Evolutionary conservation across 2,888 invertebrate genomes (phyloP).

Genomic region (Sinopyrophorus schimmeli): DNA sequence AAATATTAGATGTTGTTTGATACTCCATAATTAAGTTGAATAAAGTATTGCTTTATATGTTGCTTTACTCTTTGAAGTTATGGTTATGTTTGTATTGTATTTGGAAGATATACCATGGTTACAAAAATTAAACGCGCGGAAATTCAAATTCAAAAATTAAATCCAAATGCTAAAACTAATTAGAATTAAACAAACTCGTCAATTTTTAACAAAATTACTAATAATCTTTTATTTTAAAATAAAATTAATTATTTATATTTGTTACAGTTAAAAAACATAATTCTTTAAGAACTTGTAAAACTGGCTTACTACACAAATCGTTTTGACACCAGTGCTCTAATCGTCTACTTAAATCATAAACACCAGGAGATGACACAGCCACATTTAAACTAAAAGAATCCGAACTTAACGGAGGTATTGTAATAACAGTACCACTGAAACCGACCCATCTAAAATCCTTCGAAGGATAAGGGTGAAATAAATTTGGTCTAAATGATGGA

Average conservation of each 20-base stretch:
- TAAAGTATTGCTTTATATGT: too few relatives aligned
- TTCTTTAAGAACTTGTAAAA: slow-evolving; percentile 20
- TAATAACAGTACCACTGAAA: slow-evolving; percentile 45
- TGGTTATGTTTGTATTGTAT: too few relatives aligned
- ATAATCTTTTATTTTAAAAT: slow-evolving; percentile 6
- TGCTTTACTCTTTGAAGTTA: too few relatives aligned
- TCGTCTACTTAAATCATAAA: slow-evolving; percentile 68
- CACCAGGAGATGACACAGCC: slow-evolving; percentile 66
- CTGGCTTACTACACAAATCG: slow-evolving; percentile 17
- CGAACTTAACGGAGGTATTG: slow-evolving; percentile 47
- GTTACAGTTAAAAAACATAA: slow-evolving; percentile 23
- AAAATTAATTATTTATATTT: slow-evolving; percentile 13
- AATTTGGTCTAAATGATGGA: slow-evolving; percentile 27
- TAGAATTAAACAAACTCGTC: background rate
- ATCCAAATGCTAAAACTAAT: too few relatives aligned
- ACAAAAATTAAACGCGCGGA: too few relatives aligned
- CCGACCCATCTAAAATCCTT: slow-evolving; percentile 52
- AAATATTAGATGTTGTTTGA: too few relatives aligned
- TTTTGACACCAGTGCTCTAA: slow-evolving; percentile 58
- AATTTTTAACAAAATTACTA: slow-evolving; percentile 6
- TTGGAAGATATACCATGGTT: too few relatives aligned
- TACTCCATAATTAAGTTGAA: too few relatives aligned
- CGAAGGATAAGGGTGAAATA: slow-evolving; percentile 46
- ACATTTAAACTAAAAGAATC: slow-evolving; percentile 54
- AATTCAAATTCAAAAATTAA: too few relatives aligned